phyloP scores from a whole-genome alignment of 64 coral and sea anemone genomes.

The Montipora cactus region DNA sequence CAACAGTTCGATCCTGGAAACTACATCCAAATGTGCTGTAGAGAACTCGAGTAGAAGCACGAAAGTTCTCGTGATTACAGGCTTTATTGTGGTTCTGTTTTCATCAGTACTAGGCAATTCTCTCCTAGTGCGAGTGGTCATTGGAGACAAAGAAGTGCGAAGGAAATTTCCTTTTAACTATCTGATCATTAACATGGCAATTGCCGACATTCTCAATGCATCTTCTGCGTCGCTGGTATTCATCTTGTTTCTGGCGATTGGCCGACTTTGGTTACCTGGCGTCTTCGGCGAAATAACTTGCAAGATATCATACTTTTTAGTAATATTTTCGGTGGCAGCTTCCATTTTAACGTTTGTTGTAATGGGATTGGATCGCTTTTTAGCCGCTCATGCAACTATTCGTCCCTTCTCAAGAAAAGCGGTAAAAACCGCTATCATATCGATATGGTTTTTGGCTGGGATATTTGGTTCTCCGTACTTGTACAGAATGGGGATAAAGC shows the following conservation, averaged over 20 bases:
- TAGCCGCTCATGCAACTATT: slow-evolving; percentile 60
- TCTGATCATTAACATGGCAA: slow-evolving; percentile 81
- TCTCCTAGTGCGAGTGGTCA: background rate
- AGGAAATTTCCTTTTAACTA: slow-evolving; percentile 74
- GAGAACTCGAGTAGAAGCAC: slow-evolving; percentile 18
- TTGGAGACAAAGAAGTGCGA: slow-evolving; percentile 16
- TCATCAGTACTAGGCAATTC: slow-evolving; percentile 26
- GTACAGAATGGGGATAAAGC: slow-evolving; percentile 34
- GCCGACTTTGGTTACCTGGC: slow-evolving; percentile 59
- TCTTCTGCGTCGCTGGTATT: slow-evolving; percentile 39
- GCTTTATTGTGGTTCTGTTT: background rate
- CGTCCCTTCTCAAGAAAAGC: slow-evolving; percentile 26
- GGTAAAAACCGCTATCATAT: background rate
- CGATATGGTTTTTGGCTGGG: slow-evolving; percentile 45
- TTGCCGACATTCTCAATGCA: slow-evolving; percentile 79
- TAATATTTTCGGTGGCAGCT: slow-evolving; percentile 62
- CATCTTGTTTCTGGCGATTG: slow-evolving; percentile 28
- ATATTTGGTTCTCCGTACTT: slow-evolving; percentile 8
- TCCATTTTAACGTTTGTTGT: slow-evolving; percentile 71
- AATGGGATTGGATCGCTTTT: slow-evolving; percentile 75
- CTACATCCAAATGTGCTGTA: background rate
- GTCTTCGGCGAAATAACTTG: slow-evolving; percentile 66
- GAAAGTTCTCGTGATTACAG: slow-evolving; percentile 19
- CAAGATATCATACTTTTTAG: slow-evolving; percentile 62
- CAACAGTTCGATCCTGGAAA: background rate